Percentiles rank a stretch among this genome's conserved stretches.
phyloP scores from a whole-genome alignment of 2,888 invertebrate species.

The Dione juno region DNA sequence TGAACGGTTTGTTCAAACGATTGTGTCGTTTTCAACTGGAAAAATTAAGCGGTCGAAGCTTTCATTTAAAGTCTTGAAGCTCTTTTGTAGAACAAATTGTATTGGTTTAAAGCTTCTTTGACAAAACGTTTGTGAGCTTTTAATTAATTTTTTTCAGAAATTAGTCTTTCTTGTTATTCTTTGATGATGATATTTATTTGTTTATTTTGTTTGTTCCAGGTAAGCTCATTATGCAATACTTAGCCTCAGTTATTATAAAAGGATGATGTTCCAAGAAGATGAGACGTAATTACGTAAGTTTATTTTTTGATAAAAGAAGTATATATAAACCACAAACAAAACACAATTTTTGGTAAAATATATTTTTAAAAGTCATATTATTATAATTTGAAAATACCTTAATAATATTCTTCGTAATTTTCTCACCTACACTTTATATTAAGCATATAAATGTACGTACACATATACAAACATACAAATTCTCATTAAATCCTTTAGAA shows the following conservation, averaged over 20 bases:
- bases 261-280: not conserved
- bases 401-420: too few relatives aligned
- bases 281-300: not conserved
- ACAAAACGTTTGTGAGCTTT: constrained; percentile 2
- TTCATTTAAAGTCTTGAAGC: not conserved
- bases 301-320: not conserved
- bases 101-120: constrained; percentile 7
- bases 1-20: constrained; percentile 10
- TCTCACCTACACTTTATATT: too few relatives aligned
- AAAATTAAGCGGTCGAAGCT: constrained; percentile 28
- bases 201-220: constrained; percentile 20
- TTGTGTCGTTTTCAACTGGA: not conserved
- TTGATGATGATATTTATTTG: constrained; percentile 3
- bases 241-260: not conserved
- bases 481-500: not conserved
- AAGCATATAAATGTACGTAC: too few relatives aligned
- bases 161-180: not conserved
- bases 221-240: constrained; percentile 16
- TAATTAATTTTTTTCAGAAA: constrained; percentile 3
- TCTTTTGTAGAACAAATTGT: constrained; percentile 13
- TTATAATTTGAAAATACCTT: too few relatives aligned
- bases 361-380: too few relatives aligned
- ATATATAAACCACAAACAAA: too few relatives aligned
- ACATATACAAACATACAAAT: too few relatives aligned
- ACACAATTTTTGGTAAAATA: too few relatives aligned